Conservation (phyloP, 2,888 invertebrate genomes). For the Nephrotoma appendiculata region DNA sequence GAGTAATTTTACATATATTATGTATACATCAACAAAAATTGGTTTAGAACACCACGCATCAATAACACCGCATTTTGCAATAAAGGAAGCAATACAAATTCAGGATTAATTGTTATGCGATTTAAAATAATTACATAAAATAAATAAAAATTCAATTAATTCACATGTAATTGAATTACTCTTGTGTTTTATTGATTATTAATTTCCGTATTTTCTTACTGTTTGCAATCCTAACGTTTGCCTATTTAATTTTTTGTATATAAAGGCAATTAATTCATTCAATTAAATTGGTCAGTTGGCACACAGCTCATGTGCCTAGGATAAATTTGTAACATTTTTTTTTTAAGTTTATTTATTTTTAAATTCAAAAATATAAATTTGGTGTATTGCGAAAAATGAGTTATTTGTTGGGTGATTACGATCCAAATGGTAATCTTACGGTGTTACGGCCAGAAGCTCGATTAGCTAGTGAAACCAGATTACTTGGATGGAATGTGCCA, state of each 20-base stretch:
- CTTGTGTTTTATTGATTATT: neutral
- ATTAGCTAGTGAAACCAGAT: slow-evolving; percentile 24
- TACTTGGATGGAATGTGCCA: slow-evolving; percentile 64
- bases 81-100: neutral
- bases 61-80: neutral
- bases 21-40: neutral
- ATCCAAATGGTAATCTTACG: slow-evolving; percentile 9
- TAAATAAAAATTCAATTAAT: neutral
- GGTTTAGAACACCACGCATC: neutral
- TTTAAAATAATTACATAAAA: neutral
- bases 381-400: neutral
- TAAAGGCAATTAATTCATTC: neutral
- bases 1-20: too few relatives aligned
- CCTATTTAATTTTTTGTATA: neutral
- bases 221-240: neutral
- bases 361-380: neutral
- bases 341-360: neutral
- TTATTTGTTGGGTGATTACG: neutral
- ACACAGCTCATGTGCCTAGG: slow-evolving; percentile 1
- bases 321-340: neutral
- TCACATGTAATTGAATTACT: neutral
- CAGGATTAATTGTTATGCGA: neutral
- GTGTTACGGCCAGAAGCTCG: slow-evolving; percentile 13
- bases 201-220: neutral
- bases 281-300: neutral